These are phyloP conservation scores for Acrossocheilus fasciatus DNA, from an alignment of 2,797 vertebrate species.

Conservation along the genomic window DNA sequence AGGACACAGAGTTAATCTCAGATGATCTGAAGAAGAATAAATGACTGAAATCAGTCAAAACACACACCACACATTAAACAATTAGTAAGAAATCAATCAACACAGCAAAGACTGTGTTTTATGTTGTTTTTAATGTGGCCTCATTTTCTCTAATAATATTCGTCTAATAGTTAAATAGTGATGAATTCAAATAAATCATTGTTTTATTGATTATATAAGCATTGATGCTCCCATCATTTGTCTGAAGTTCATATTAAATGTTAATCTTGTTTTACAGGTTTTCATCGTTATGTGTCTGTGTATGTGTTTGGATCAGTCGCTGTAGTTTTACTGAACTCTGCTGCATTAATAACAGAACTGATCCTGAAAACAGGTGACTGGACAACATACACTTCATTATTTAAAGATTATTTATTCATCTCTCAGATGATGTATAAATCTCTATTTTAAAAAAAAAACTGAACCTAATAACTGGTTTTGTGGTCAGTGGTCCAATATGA, in stretches of 20 bases:
- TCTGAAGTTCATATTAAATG: background rate
- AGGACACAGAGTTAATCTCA: background rate
- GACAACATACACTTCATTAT: too few species aligned
- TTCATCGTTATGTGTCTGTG: rapidly evolving
- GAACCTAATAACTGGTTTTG: background rate
- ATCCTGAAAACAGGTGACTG: background rate
- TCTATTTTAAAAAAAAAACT: background rate
- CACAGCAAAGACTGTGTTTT: too few species aligned
- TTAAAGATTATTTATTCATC: too few species aligned
- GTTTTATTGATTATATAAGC: background rate
- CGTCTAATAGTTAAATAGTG: background rate
- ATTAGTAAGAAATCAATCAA: background rate
- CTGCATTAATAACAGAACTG: background rate
- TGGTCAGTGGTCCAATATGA: background rate
- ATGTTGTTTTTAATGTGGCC: too few species aligned
- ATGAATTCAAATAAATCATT: background rate
- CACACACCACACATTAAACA: background rate
- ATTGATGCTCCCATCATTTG: background rate
- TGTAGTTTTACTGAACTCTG: background rate
- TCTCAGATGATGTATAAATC: background rate
- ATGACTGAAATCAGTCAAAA: background rate
- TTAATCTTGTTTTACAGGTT: background rate
- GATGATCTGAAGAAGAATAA: background rate
- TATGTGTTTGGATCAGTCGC: background rate
- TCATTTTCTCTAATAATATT: too few species aligned